These are phyloP conservation scores for Achatina immaculata DNA, from an alignment of 1,140 invertebrate species.

Conservation along the genomic window DNA sequence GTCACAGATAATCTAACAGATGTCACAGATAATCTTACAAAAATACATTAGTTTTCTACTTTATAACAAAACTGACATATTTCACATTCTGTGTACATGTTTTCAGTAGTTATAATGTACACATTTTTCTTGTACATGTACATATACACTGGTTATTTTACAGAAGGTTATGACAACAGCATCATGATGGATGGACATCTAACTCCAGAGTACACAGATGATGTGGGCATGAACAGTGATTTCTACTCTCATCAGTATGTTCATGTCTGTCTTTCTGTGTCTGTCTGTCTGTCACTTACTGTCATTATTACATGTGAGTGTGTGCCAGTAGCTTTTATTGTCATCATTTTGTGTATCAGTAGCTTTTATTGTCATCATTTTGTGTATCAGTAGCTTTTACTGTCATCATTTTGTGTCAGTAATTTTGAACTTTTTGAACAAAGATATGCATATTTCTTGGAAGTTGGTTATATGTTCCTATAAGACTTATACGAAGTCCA, in stretches of 20 bases:
- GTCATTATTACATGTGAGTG: not conserved
- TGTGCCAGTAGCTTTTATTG: too few species aligned
- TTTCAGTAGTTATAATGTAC: not conserved
- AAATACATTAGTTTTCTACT: not conserved
- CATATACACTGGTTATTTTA: slow-evolving; percentile 16
- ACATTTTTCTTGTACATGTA: not conserved
- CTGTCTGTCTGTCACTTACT: not conserved
- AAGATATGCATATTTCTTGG: not conserved
- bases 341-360: too few species aligned
- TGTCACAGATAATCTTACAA: too few species aligned
- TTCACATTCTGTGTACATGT: not conserved
- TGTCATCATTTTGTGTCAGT: not conserved
- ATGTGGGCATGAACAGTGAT: slow-evolving; percentile 57
- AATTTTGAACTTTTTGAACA: not conserved
- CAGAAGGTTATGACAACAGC: slow-evolving; percentile 60
- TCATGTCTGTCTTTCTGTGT: slow-evolving; percentile 9
- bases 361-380: too few species aligned
- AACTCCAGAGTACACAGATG: slow-evolving; percentile 68
- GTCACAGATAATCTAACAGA: too few species aligned
- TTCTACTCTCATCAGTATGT: slow-evolving; percentile 38
- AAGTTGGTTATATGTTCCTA: not conserved
- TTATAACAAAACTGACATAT: not conserved
- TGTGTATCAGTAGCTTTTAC: too few species aligned
- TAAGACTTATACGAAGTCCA: too few species aligned
- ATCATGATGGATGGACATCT: slow-evolving; percentile 66